phyloP scores from a whole-genome alignment of 23 tunicate genomes.

The Phallusia fumigata region DNA sequence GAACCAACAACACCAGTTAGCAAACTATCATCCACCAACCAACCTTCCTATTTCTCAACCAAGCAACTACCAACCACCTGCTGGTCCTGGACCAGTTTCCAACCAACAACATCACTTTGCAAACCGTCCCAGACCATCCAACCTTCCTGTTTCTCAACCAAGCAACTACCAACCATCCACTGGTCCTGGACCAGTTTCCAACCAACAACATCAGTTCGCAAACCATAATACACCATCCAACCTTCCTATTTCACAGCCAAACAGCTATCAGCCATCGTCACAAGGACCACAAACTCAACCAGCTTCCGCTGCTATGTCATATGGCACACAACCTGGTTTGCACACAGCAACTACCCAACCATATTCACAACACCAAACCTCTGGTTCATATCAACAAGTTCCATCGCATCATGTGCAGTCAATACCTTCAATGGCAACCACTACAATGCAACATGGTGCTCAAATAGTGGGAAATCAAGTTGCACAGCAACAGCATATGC shows the following conservation, averaged over 20 bases:
- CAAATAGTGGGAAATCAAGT: background rate
- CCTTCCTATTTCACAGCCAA: background rate
- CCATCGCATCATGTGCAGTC: constrained; percentile 13
- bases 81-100: background rate
- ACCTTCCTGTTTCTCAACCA: background rate
- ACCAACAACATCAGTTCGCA: background rate
- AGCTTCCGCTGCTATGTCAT: background rate
- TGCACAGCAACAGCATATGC: background rate
- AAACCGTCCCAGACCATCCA: background rate
- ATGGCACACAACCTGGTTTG: background rate
- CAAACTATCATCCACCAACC: background rate
- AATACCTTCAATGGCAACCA: background rate
- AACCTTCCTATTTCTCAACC: constrained; percentile 11
- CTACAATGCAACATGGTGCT: background rate
- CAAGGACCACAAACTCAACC: background rate
- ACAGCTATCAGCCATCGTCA: background rate
- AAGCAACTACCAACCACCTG: constrained; percentile 10
- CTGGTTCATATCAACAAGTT: background rate
- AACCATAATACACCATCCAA: constrained; percentile 13
- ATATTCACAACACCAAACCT: constrained; percentile 8
- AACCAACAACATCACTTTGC: background rate
- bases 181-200: background rate
- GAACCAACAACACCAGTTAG: background rate
- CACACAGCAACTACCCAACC: background rate
- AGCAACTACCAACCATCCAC: background rate